These are phyloP conservation scores for Ips typographus DNA, from an alignment of 1,140 invertebrate species.

Conservation along the genomic window DNA sequence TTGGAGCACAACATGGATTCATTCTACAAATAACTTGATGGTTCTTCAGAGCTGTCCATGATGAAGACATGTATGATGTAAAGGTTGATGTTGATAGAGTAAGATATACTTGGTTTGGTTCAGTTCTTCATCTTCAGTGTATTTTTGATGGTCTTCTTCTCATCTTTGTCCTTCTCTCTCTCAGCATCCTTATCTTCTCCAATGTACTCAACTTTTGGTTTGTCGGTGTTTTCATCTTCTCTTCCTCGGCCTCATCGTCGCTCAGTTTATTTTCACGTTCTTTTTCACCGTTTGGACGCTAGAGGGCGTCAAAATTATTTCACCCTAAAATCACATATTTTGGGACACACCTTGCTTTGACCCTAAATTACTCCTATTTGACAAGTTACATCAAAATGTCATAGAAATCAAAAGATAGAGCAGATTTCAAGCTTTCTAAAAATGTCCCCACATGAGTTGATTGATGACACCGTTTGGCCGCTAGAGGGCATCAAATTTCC, in stretches of 20 bases:
- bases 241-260: constrained; percentile 80
- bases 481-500: too few relatives aligned
- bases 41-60: constrained; percentile 99
- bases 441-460: too few relatives aligned
- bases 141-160: constrained; percentile 95
- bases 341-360: too few relatives aligned
- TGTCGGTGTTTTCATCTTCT: constrained; percentile 71
- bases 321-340: too few relatives aligned
- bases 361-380: too few relatives aligned
- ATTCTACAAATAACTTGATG: too few relatives aligned
- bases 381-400: too few relatives aligned
- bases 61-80: constrained; percentile 97
- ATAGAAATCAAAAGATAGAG: too few relatives aligned
- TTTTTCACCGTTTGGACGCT: constrained; percentile 69
- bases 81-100: constrained; percentile 98
- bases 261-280: constrained; percentile 94
- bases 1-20: too few relatives aligned
- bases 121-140: constrained; percentile 96
- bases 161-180: constrained; percentile 75
- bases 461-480: too few relatives aligned
- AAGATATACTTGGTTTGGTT: constrained; percentile 99
- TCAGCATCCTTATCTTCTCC: constrained; percentile 89
- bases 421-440: too few relatives aligned
- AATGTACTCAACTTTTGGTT: constrained; percentile 91
- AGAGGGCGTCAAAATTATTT: too few relatives aligned